Evolutionary conservation across 2,888 invertebrate species (phyloP).

Genomic region (Acrobasis suavella): DNA sequence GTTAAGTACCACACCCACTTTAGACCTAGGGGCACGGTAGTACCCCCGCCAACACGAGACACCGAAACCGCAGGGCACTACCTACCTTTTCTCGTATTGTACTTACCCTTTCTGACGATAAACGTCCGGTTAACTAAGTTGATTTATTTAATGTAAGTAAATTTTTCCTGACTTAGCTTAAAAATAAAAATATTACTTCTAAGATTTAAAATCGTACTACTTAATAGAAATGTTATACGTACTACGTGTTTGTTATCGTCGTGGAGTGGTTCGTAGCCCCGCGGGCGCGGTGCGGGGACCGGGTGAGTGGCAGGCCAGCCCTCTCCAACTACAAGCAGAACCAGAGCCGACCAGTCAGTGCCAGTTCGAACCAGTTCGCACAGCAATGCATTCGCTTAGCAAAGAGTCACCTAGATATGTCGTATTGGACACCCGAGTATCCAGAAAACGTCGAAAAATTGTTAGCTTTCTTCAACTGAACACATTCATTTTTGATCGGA

Average conservation of each 20-base stretch:
- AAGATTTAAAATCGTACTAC: neutral
- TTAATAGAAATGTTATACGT: slow-evolving; percentile 45
- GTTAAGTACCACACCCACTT: too few species aligned
- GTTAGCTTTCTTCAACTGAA: too few species aligned
- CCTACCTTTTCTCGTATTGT: too few species aligned
- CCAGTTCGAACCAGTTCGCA: slow-evolving; percentile 38
- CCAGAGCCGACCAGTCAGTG: slow-evolving; percentile 54
- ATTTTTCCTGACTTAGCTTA: neutral
- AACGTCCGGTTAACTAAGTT: too few species aligned
- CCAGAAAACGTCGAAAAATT: neutral
- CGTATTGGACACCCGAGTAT: neutral
- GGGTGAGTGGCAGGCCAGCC: slow-evolving; percentile 70
- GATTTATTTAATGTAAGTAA: too few species aligned
- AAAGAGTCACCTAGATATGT: neutral
- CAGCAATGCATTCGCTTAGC: slow-evolving; percentile 35
- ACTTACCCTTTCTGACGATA: too few species aligned
- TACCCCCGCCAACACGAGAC: too few species aligned
- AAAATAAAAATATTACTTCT: neutral
- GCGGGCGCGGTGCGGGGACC: slow-evolving; percentile 58
- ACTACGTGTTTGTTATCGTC: slow-evolving; percentile 68
- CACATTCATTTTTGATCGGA: too few species aligned
- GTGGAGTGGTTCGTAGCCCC: slow-evolving; percentile 48
- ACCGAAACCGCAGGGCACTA: too few species aligned
- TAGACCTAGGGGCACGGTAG: too few species aligned
- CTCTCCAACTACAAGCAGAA: slow-evolving; percentile 72